These are phyloP conservation scores for Strigops habroptila DNA, from an alignment of 2,113 vertebrate species.

Conservation along the genomic window DNA sequence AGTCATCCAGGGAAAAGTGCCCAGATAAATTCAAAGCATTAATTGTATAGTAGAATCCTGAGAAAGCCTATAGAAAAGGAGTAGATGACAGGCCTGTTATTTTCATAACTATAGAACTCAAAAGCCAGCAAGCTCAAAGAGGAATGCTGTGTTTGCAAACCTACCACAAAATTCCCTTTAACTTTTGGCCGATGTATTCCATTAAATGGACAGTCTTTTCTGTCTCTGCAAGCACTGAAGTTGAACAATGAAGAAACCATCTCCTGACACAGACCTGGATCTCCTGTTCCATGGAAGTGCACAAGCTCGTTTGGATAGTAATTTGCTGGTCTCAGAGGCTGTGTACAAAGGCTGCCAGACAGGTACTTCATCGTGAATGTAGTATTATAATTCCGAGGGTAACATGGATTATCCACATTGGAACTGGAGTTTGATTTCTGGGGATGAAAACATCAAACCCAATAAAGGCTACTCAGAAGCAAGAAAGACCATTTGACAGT, in stretches of 20 bases:
- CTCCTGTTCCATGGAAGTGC: conserved; percentile 73
- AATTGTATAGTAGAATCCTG: conserved; percentile 87
- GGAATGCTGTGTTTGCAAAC: neutral
- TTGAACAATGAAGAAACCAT: conserved; percentile 82
- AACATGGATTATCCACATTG: conserved; percentile 83
- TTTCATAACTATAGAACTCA: neutral
- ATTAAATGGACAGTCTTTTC: conserved; percentile 79
- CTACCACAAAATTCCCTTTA: conserved; percentile 87
- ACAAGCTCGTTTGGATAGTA: conserved; percentile 64
- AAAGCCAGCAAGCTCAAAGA: neutral
- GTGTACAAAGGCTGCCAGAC: conserved; percentile 83
- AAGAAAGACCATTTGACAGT: neutral
- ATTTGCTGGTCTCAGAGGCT: conserved; percentile 53
- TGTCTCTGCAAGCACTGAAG: conserved; percentile 72
- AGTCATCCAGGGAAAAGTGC: conserved; percentile 74
- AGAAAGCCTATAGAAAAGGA: conserved; percentile 81
- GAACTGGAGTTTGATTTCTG: conserved; percentile 52
- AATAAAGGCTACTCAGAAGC: neutral
- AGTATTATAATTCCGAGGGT: conserved; percentile 70
- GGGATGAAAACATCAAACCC: neutral
- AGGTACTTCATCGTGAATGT: conserved; percentile 63
- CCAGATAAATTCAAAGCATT: conserved; percentile 74
- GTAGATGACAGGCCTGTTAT: neutral
- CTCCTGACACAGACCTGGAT: conserved; percentile 74
- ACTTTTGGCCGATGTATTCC: conserved; percentile 82